A percentile compares a stretch with the other conserved stretches of the same genome.
These are phyloP conservation scores for Propithecus deckenii DNA, from an alignment of 2,797 vertebrate species.

Conservation along the genomic window DNA sequence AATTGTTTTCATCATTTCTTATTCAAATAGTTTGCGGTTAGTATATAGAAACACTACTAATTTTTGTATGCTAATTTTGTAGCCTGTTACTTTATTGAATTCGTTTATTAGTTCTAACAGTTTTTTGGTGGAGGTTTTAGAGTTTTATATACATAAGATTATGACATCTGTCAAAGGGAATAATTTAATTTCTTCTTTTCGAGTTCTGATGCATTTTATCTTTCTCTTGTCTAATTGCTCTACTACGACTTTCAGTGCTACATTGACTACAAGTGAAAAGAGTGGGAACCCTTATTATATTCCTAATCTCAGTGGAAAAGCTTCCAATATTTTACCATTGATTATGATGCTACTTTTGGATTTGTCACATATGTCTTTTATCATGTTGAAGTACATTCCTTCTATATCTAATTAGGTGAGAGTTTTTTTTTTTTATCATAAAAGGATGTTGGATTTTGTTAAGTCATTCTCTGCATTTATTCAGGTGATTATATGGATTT, in stretches of 20 bases:
- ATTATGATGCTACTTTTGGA: neutral
- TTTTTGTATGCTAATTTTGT: neutral
- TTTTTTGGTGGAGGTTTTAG: neutral
- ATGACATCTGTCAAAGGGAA: neutral
- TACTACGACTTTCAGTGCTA: neutral
- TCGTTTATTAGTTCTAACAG: neutral
- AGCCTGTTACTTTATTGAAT: neutral
- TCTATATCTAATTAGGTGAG: neutral
- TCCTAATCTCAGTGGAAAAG: neutral
- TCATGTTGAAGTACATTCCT: neutral
- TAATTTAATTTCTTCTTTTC: neutral
- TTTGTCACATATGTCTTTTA: neutral
- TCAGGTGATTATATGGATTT: neutral
- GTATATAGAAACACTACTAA: neutral
- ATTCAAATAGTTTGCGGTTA: neutral
- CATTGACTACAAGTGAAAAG: neutral
- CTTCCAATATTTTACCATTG: neutral
- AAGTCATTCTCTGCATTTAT: neutral
- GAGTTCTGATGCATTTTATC: neutral
- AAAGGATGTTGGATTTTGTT: neutral
- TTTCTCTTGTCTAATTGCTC: neutral
- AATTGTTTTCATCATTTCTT: neutral
- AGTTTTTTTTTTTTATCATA: neutral
- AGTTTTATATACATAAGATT: neutral
- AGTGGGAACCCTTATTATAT: neutral